Percentiles rank a stretch among this genome's conserved stretches.
Evolutionary conservation across 2,888 invertebrate species (phyloP).

Genomic region (Xanthia icteritia): DNA sequence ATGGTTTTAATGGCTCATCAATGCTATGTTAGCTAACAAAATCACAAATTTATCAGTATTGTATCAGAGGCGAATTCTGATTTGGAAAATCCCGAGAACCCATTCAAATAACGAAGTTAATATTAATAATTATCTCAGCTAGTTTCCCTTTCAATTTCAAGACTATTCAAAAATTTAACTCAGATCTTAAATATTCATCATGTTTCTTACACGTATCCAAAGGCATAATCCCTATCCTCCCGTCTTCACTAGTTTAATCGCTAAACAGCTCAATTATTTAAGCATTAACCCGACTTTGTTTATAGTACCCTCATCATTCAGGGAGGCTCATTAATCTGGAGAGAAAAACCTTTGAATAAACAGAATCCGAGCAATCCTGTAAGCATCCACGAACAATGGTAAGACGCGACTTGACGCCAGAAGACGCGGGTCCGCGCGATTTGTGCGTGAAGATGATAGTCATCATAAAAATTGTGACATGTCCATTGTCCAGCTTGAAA

Average conservation of each 20-base stretch:
- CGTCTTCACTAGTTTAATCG: conserved; percentile 48
- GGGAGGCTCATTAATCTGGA: conserved; percentile 59
- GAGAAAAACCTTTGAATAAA: conserved; percentile 63
- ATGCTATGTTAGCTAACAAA: background rate
- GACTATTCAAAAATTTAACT: no score
- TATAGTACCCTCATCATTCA: conserved; percentile 58
- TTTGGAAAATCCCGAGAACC: background rate
- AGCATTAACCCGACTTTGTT: conserved; percentile 51
- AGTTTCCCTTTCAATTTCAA: background rate
- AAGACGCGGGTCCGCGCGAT: background rate
- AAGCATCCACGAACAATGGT: conserved; percentile 34
- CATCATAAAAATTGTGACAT: no score
- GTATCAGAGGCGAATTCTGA: background rate
- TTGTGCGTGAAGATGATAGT: no score
- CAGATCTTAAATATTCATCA: background rate
- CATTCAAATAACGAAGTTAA: background rate
- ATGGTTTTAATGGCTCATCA: background rate
- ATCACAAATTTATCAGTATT: background rate
- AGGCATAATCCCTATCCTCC: conserved; percentile 1
- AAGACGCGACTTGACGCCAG: background rate
- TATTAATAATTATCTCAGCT: no score
- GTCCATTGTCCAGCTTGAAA: no score
- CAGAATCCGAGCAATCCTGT: conserved; percentile 42
- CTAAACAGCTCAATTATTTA: conserved; percentile 59
- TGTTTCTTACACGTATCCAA: background rate